Evolutionary conservation across 1,140 invertebrate genomes (phyloP).

Genomic region (Saxidomus purpurata): DNA sequence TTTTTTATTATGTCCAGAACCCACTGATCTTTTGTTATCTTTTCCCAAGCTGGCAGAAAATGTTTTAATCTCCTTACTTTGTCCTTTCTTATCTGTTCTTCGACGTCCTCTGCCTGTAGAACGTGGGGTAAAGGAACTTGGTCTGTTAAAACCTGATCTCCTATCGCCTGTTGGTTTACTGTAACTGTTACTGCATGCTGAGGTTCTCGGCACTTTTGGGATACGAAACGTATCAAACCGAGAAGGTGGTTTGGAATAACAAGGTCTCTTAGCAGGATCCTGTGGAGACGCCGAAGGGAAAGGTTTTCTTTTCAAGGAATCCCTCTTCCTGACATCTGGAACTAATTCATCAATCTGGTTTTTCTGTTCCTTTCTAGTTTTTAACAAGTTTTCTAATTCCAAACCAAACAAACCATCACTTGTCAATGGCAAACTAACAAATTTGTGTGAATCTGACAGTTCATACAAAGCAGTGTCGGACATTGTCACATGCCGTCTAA

Average conservation of each 20-base stretch:
- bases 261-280: no score
- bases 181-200: no score
- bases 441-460: background rate
- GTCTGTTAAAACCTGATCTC: background rate
- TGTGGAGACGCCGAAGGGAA: no score
- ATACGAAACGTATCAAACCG: constrained; percentile 40
- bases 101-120: background rate
- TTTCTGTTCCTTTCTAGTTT: constrained; percentile 11
- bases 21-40: constrained; percentile 50
- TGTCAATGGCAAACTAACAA: constrained; percentile 12
- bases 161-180: background rate
- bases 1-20: background rate
- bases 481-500: background rate
- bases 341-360: background rate
- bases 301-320: no score
- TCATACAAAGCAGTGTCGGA: constrained; percentile 33
- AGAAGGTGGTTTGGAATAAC: background rate
- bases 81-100: constrained; percentile 32
- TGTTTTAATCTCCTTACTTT: constrained; percentile 32
- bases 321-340: background rate
- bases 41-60: constrained; percentile 48
- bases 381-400: constrained; percentile 36
- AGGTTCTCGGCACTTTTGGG: background rate
- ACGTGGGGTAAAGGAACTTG: background rate
- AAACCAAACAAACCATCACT: constrained; percentile 23